phyloP scores from a whole-genome alignment of 2,888 invertebrate genomes.

The Tetragonisca angustula region DNA sequence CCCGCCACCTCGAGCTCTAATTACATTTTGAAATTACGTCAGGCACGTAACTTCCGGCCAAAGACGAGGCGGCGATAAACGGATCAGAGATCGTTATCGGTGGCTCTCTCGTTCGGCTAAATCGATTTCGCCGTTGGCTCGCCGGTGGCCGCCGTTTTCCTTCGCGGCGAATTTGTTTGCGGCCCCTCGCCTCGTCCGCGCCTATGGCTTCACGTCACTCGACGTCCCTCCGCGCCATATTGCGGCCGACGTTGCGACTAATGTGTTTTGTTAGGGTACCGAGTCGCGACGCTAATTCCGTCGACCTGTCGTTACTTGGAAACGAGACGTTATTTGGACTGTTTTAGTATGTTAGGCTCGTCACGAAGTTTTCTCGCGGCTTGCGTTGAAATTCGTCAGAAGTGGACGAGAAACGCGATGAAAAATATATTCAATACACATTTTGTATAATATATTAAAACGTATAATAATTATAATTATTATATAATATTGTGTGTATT shows the following conservation, averaged over 20 bases:
- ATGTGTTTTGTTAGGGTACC: not conserved
- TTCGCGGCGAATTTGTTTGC: slow-evolving; percentile 10
- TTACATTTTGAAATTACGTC: slow-evolving; percentile 58
- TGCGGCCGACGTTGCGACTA: not conserved
- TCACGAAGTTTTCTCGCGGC: not conserved
- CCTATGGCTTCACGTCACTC: not conserved
- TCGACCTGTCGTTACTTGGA: not conserved
- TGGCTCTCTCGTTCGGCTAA: slow-evolving; percentile 3
- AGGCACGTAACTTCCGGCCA: slow-evolving; percentile 54
- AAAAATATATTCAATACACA: no score
- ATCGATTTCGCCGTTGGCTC: slow-evolving; percentile 41
- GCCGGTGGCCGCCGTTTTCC: not conserved
- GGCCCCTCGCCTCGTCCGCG: not conserved
- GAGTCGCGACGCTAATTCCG: not conserved
- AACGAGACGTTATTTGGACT: not conserved
- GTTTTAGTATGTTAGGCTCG: not conserved
- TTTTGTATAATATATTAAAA: no score
- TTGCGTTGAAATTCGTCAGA: no score
- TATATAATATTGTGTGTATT: no score
- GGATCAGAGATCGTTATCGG: slow-evolving; percentile 58
- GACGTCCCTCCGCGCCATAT: not conserved
- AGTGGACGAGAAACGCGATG: no score
- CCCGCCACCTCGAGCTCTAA: slow-evolving; percentile 29
- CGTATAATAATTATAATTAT: no score
- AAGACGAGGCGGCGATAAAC: slow-evolving; percentile 56